Evolutionary conservation across 2,797 vertebrate species (phyloP).

Genomic region (Tolypeutes matacus): DNA sequence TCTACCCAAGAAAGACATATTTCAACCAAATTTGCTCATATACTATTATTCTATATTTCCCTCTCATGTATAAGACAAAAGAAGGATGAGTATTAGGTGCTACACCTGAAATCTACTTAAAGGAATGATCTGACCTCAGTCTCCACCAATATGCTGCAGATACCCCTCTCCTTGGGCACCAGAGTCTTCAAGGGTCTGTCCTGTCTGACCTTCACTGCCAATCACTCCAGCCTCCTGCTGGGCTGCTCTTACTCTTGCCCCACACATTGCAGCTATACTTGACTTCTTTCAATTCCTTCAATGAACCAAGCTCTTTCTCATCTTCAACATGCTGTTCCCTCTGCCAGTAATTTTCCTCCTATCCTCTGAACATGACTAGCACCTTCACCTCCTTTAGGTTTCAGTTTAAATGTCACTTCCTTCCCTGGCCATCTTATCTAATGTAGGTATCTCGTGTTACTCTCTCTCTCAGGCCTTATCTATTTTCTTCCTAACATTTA

Average conservation of each 20-base stretch:
- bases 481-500: slow-evolving; percentile 51
- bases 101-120: neutral
- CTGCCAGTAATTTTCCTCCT: neutral
- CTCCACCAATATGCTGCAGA: neutral
- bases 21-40: neutral
- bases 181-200: neutral
- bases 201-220: neutral
- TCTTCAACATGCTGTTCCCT: neutral
- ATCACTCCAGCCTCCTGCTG: neutral
- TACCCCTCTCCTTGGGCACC: neutral
- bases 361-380: neutral
- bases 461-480: neutral
- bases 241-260: neutral
- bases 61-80: neutral
- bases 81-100: neutral
- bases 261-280: neutral
- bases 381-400: neutral
- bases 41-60: neutral
- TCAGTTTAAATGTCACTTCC: slow-evolving; percentile 20
- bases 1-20: neutral
- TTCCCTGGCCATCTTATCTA: neutral
- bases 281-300: neutral
- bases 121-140: neutral
- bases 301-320: neutral
- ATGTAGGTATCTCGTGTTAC: neutral